These are phyloP conservation scores for Atractosteus spatula DNA, from an alignment of 2,113 vertebrate species.

Conservation along the genomic window DNA sequence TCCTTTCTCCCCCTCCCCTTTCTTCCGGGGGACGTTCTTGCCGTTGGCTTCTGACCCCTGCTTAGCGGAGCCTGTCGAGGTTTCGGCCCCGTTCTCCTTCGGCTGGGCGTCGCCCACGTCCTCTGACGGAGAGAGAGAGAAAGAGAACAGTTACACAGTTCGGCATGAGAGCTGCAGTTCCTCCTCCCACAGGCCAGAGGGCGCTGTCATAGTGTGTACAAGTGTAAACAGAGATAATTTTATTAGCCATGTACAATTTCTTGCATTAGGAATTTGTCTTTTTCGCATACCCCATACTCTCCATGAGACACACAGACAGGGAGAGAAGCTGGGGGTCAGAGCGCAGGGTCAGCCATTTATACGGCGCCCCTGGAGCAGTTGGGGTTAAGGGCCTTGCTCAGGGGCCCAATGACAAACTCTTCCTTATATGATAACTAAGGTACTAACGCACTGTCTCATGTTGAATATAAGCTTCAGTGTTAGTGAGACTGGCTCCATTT, in stretches of 20 bases:
- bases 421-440: too few species aligned
- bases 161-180: background rate
- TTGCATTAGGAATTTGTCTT: background rate
- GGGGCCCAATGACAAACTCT: too few species aligned
- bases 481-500: background rate
- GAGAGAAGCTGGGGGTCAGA: too few species aligned
- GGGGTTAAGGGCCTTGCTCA: too few species aligned
- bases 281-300: too few species aligned
- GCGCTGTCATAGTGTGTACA: too few species aligned
- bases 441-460: too few species aligned
- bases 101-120: conserved; percentile 29
- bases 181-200: too few species aligned
- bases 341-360: too few species aligned
- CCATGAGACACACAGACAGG: too few species aligned
- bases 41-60: conserved; percentile 27
- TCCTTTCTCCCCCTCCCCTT: background rate
- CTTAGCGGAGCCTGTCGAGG: conserved; percentile 29
- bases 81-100: conserved; percentile 22
- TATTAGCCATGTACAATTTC: too few species aligned
- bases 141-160: background rate
- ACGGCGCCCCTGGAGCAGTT: too few species aligned
- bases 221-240: background rate
- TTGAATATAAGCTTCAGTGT: background rate
- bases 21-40: conserved; percentile 17
- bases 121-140: conserved; percentile 23